Evolutionary conservation across 2,888 invertebrate genomes (phyloP), one percentile per base, ranked within the genome.

Genomic region (Formica aserva): DNA sequence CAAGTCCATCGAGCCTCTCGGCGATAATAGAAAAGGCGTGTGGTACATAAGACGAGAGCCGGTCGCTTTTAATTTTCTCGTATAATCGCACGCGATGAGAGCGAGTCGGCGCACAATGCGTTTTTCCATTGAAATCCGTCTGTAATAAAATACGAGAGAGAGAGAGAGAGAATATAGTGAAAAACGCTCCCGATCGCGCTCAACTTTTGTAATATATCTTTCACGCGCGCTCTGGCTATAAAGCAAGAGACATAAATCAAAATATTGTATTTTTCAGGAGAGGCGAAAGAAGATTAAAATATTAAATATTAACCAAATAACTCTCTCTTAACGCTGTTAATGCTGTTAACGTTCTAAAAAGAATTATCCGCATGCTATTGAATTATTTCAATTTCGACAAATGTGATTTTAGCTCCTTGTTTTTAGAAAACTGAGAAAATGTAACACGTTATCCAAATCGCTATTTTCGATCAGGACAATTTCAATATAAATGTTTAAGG

Each of bases 201-300:
- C 41, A 77, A 77, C 69, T 67, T 67, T 77, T 67, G 57, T 55
- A 41, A 77, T 77, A 67, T 67, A 67, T 76, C 69, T 45, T 45
- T 67, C 69, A 55, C 55, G 26, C 22, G 65, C 65, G 45, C 45
- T 32, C 26, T 29, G 29, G 52, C 74, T 41, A 67, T 55, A 9
- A 67, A 57, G 52, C 67, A 41, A 57, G 22, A 57, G 67, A 69
- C 69, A 55, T 77, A 77, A 77, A 77, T 76, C 76, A 66, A 76
- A 52, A 76, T 65, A 55, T 77, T 67, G 15, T 52, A 38, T 52
- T 57, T 52, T 18, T 57, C 41, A 15, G 26, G 63, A 32, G 5
- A 38, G 11, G 35, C 65, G 55, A 41, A 29, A 22, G 67, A 77
- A 67, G 55, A 77, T 77, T 67, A 67, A 77, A 45, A 57, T 38